phyloP scores from a whole-genome alignment of 2,888 invertebrate species.

The Morpho deidamia region DNA sequence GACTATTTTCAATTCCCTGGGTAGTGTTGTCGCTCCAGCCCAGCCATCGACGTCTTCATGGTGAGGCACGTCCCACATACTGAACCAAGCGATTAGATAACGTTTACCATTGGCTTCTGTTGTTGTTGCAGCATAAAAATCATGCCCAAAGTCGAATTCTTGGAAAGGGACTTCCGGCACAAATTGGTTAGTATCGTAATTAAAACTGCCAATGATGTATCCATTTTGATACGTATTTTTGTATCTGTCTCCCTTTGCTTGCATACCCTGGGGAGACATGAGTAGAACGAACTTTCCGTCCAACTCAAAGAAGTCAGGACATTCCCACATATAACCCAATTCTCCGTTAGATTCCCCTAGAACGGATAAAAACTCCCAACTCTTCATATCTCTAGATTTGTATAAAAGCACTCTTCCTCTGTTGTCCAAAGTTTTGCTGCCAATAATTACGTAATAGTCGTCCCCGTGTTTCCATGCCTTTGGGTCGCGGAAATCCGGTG shows the following conservation, averaged over 20 bases:
- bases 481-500: constrained; percentile 71
- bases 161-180: constrained; percentile 52
- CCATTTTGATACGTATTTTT: constrained; percentile 60
- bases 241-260: constrained; percentile 56
- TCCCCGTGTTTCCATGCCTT: constrained; percentile 64
- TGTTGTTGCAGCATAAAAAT: constrained; percentile 70
- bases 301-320: constrained; percentile 71
- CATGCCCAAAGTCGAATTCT: constrained; percentile 67
- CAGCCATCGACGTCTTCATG: constrained; percentile 63
- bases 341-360: constrained; percentile 55
- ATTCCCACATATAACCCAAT: constrained; percentile 73
- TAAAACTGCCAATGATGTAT: constrained; percentile 63
- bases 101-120: constrained; percentile 51
- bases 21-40: constrained; percentile 63
- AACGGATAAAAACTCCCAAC: constrained; percentile 57
- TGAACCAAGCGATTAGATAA: constrained; percentile 61
- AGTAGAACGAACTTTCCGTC: constrained; percentile 60
- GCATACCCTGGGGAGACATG: constrained; percentile 65
- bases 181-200: constrained; percentile 59
- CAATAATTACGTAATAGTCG: constrained; percentile 62
- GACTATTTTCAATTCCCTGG: constrained; percentile 52
- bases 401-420: constrained; percentile 60
- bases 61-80: constrained; percentile 60
- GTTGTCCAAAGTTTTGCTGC: constrained; percentile 51
- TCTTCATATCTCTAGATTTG: constrained; percentile 52